These are phyloP conservation scores for Euglossa dilemma DNA, from an alignment of 1,140 invertebrate species.

Conservation along the genomic window DNA sequence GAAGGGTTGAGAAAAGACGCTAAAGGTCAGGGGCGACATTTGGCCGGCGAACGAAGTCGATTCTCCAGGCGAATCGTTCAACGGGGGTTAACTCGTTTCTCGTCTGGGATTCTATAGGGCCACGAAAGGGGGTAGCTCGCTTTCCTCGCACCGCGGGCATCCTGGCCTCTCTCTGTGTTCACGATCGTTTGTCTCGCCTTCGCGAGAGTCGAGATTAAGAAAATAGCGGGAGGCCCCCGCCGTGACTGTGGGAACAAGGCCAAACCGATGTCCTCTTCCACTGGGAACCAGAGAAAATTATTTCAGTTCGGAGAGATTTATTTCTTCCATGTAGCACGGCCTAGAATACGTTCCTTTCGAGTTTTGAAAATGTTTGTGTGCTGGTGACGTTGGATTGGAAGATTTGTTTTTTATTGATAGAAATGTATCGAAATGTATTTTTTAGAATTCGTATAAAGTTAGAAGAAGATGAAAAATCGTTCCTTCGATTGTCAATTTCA, in stretches of 20 bases:
- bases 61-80: constrained; percentile 7
- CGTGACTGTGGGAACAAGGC: constrained; percentile 14
- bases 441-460: too few relatives aligned
- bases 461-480: too few relatives aligned
- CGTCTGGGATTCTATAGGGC: constrained; percentile 1
- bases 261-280: constrained; percentile 2
- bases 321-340: too few relatives aligned
- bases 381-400: too few relatives aligned
- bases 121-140: constrained; percentile 17
- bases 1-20: not conserved
- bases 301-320: not conserved
- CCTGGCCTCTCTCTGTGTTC: constrained; percentile 20
- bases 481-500: too few relatives aligned
- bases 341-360: too few relatives aligned
- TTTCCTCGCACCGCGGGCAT: constrained; percentile 1
- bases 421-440: too few relatives aligned
- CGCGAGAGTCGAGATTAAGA: constrained; percentile 20
- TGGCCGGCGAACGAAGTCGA: not conserved
- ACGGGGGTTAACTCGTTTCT: constrained; percentile 33
- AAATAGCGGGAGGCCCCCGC: constrained; percentile 27
- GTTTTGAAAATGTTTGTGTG: too few relatives aligned
- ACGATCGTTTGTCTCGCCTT: constrained; percentile 26
- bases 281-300: constrained; percentile 1
- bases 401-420: too few relatives aligned
- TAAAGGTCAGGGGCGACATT: not conserved